phyloP scores from a whole-genome alignment of 2,113 vertebrate genomes.

The Xiphorhynchus elegans region DNA sequence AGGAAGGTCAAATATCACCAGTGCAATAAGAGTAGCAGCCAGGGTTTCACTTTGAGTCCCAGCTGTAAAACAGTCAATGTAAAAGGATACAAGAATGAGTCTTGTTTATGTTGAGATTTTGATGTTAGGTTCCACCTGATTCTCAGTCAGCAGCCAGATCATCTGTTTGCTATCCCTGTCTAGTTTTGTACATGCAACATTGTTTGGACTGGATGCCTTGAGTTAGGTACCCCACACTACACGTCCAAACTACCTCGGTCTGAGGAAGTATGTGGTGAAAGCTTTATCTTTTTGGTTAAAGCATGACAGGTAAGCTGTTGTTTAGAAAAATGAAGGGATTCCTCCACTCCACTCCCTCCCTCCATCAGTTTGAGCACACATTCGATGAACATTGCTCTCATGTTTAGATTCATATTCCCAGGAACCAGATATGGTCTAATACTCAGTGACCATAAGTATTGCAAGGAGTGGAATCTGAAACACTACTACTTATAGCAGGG shows the following conservation, averaged over 20 bases:
- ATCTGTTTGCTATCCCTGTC: background rate
- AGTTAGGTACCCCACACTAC: background rate
- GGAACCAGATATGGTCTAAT: background rate
- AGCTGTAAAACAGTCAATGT: background rate
- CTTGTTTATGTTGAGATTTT: background rate
- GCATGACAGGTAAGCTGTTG: background rate
- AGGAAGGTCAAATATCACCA: background rate
- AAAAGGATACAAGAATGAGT: background rate
- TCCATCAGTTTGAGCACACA: background rate
- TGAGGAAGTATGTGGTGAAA: background rate
- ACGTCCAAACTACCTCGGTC: background rate
- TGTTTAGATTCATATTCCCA: background rate
- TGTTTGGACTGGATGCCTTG: background rate
- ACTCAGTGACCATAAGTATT: background rate
- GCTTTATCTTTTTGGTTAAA: background rate
- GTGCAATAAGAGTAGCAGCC: background rate
- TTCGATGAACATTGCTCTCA: background rate
- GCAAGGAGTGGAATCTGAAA: background rate
- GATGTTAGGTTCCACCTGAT: background rate
- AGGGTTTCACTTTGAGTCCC: background rate
- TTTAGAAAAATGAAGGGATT: background rate
- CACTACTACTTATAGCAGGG: background rate
- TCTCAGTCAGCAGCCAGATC: background rate
- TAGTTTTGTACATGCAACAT: background rate
- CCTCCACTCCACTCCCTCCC: background rate